Conservation (phyloP, 2,113 vertebrate species). For the Tenebrosternarchus preto region DNA sequence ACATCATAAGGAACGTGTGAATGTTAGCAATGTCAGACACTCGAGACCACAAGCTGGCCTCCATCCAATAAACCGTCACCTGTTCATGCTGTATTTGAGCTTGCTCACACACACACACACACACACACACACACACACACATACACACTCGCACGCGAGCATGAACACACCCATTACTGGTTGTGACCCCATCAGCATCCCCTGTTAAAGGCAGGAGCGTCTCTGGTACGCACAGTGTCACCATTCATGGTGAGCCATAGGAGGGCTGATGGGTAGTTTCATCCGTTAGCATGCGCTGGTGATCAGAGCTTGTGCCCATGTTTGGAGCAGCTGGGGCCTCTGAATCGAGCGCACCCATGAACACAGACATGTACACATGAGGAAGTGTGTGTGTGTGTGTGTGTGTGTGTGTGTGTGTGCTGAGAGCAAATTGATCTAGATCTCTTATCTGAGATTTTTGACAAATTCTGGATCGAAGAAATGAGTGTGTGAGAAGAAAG, state of each 20-base stretch:
- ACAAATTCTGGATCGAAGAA: no score
- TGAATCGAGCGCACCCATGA: background rate
- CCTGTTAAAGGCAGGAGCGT: background rate
- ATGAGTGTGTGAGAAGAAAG: no score
- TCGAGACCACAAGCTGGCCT: background rate
- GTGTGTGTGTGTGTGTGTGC: background rate
- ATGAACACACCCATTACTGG: no score
- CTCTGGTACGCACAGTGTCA: conserved; percentile 3
- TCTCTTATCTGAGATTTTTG: no score
- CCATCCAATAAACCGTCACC: background rate
- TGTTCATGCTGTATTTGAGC: background rate
- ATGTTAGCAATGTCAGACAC: background rate
- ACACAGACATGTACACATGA: background rate
- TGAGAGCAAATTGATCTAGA: background rate
- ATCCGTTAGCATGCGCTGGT: background rate
- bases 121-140: background rate
- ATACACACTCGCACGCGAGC: no score
- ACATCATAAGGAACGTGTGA: background rate
- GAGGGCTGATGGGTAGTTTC: background rate
- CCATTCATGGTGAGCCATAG: background rate
- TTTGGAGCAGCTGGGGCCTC: background rate
- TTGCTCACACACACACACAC: background rate
- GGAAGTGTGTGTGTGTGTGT: background rate
- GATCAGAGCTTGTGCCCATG: background rate
- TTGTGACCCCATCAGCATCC: conserved; percentile 15